A percentile compares a stretch with the other conserved stretches of the same genome.
Evolutionary conservation across 64 coral and sea anemone genomes (phyloP).

Genomic region (Stichodactyla helianthus): DNA sequence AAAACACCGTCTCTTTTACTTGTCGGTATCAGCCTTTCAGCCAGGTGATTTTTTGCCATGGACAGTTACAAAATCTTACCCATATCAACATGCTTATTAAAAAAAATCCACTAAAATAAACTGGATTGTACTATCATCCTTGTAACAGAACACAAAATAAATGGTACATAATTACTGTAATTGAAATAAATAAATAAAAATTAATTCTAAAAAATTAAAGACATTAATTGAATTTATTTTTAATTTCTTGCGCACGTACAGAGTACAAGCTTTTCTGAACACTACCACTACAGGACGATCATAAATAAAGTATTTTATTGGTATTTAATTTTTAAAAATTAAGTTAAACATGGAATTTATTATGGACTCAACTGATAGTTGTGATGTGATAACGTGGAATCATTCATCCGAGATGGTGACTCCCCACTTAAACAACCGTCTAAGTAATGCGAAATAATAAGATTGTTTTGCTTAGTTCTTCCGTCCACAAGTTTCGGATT

Average conservation of each 20-base stretch:
- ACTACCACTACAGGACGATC: too few relatives aligned
- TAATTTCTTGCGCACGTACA: neutral
- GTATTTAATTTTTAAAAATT: neutral
- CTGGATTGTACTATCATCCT: too few relatives aligned
- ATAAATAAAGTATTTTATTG: neutral
- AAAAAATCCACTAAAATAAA: neutral
- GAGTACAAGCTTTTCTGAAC: neutral
- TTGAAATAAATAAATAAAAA: too few relatives aligned
- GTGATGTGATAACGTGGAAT: neutral
- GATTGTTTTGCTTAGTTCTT: neutral
- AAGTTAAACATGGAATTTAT: too few relatives aligned
- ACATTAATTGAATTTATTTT: neutral
- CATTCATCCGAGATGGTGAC: neutral
- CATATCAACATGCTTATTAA: neutral
- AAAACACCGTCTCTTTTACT: too few relatives aligned
- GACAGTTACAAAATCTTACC: too few relatives aligned
- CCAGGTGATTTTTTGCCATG: too few relatives aligned
- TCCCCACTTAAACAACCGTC: conserved; percentile 1
- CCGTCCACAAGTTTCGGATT: neutral
- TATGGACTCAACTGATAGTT: neutral
- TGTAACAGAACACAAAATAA: too few relatives aligned
- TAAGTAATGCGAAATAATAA: neutral
- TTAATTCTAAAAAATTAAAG: neutral
- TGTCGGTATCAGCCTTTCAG: too few relatives aligned
- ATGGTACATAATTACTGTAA: neutral